phyloP scores from a whole-genome alignment of 2,113 vertebrate species.

The Forbesichthys papilliferus region DNA sequence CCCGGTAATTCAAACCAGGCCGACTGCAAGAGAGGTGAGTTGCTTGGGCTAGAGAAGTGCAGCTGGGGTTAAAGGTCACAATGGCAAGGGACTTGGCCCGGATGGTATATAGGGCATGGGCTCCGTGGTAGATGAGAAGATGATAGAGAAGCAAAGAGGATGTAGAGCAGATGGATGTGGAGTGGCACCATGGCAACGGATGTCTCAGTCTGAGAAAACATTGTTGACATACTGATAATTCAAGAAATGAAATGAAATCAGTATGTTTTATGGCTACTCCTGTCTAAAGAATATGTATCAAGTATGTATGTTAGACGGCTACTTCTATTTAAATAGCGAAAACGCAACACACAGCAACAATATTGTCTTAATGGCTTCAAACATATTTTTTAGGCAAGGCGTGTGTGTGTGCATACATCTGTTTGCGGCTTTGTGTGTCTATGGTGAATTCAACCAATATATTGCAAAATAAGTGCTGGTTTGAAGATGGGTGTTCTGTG shows the following conservation, averaged over 20 bases:
- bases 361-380: too few species aligned
- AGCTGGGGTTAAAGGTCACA: conserved; percentile 60
- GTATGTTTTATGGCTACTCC: too few species aligned
- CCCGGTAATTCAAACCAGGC: conserved; percentile 67
- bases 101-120: conserved; percentile 13
- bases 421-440: conserved; percentile 12
- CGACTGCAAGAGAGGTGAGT: conserved; percentile 53
- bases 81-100: conserved; percentile 20
- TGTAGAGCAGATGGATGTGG: not conserved
- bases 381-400: too few species aligned
- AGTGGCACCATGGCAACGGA: conserved; percentile 14
- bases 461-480: conserved; percentile 1
- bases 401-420: too few species aligned
- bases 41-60: conserved; percentile 68
- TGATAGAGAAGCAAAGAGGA: conserved; percentile 15
- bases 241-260: too few species aligned
- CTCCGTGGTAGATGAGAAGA: conserved; percentile 15
- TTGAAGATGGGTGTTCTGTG: not conserved
- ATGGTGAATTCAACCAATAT: not conserved
- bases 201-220: not conserved
- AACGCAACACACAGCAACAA: too few species aligned
- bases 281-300: too few species aligned
- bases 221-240: too few species aligned
- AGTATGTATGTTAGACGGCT: too few species aligned
- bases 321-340: too few species aligned